phyloP scores from a whole-genome alignment of 2,888 invertebrate species.

The Mayetiola destructor region DNA sequence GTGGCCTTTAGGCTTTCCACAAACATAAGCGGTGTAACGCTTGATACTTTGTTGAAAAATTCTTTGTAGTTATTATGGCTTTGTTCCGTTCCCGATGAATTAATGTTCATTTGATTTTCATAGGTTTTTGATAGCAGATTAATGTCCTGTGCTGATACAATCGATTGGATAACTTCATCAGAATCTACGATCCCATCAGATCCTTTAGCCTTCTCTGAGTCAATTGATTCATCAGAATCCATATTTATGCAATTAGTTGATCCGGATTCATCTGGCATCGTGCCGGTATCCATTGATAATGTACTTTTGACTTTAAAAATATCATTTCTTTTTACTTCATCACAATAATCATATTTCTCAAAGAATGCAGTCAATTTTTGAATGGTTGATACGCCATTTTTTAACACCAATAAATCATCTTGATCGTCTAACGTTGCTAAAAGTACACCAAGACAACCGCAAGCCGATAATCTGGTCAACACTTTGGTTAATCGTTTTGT shows the following conservation, averaged over 20 bases:
- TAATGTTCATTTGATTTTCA: slow-evolving; percentile 37
- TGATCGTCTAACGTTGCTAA: slow-evolving; percentile 51
- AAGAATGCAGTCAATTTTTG: slow-evolving; percentile 36
- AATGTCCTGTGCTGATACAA: slow-evolving; percentile 46
- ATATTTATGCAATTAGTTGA: neutral
- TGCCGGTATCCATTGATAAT: slow-evolving; percentile 4
- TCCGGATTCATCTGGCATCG: neutral
- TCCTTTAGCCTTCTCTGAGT: neutral
- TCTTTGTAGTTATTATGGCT: slow-evolving; percentile 26
- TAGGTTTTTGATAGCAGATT: slow-evolving; percentile 47
- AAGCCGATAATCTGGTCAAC: slow-evolving; percentile 48
- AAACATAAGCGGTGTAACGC: slow-evolving; percentile 44
- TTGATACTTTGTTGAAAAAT: slow-evolving; percentile 30
- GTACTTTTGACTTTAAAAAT: slow-evolving; percentile 2
- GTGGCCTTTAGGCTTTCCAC: slow-evolving; percentile 40
- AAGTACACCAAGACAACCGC: slow-evolving; percentile 56
- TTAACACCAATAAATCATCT: slow-evolving; percentile 56
- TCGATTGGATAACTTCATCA: slow-evolving; percentile 49
- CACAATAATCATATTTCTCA: slow-evolving; percentile 40
- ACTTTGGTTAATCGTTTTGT: slow-evolving; percentile 44
- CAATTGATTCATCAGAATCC: slow-evolving; percentile 19
- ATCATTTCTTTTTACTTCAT: slow-evolving; percentile 18
- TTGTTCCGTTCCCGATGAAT: slow-evolving; percentile 16
- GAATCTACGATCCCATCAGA: slow-evolving; percentile 26
- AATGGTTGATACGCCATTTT: slow-evolving; percentile 42